Base-by-base conservation (phyloP, 2,888 invertebrate genomes). In the Dysmachus trigonus region DNA sequence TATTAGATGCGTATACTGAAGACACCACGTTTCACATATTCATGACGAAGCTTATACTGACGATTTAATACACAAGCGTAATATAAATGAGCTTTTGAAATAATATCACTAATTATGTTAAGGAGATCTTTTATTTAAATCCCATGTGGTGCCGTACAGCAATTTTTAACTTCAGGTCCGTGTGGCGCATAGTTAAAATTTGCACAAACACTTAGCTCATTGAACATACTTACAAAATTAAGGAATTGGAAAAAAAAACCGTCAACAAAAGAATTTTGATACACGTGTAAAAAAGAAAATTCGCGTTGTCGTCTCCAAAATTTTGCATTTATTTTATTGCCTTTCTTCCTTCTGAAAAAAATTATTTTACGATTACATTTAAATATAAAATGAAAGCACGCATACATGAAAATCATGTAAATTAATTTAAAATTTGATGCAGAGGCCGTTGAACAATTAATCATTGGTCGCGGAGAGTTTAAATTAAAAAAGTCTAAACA, bases 1-100 rank as follows among this genome's bases (percentile, higher is more conserved):
- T 73, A 73, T 73, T 73, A 35, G 35, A 73, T 73, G 73, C 73
- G 73, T 73, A 73, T 73, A 73, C 73, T 31, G 31, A 31, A 73
- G n/a, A 2, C 73, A 27, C 73, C 73, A 73, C 73, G 73, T 73
- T 31, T 73, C 73, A 73, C 18, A 73, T 35, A 73, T 73, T 73
- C 73, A 73, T 73, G 73, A 73, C 73, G 73, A 73, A 73, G 35
- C 35, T 73, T 6, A n/a, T 73, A 73, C 73, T 73, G 33, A n/a
- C 35, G 73, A 62, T 62, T 62, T 62, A 18, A 62, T 62, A 62
- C 62, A 62, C 27, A 62, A 62, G 22, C 62, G 62, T 62, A 62
- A 62, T 62, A 62, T 62, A 62, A 62, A 62, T 62, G 62, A 62
- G 62, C 62, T 62, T 62, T 62, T 62, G 62, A 62, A 62, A 62